phyloP scores from a whole-genome alignment of 1,140 invertebrate species.

The Hylyphantes graminicola region DNA sequence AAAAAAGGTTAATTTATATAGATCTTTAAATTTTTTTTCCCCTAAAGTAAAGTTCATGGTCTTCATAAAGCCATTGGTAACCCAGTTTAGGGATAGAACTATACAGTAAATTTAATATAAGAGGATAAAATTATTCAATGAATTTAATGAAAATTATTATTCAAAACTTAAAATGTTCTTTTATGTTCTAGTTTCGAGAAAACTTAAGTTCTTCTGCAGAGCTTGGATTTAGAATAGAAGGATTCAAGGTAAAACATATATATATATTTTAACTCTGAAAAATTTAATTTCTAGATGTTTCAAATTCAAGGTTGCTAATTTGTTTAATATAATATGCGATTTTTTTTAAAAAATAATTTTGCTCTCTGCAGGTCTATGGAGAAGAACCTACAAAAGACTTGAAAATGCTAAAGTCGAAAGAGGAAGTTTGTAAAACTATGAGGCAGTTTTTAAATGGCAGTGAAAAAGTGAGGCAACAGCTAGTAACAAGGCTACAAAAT shows the following conservation, averaged over 20 bases:
- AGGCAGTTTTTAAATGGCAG: slow-evolving; percentile 79
- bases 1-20: too few relatives aligned
- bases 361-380: slow-evolving; percentile 65
- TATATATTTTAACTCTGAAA: neutral
- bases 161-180: neutral
- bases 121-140: neutral
- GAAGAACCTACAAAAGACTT: slow-evolving; percentile 71
- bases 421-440: slow-evolving; percentile 83
- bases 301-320: too few relatives aligned
- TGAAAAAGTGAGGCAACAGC: slow-evolving; percentile 75
- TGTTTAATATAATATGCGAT: too few relatives aligned
- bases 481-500: slow-evolving; percentile 80
- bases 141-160: slow-evolving; percentile 1
- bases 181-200: slow-evolving; percentile 78
- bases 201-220: slow-evolving; percentile 90
- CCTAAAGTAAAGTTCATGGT: too few relatives aligned
- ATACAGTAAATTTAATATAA: neutral
- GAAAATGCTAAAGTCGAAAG: slow-evolving; percentile 77
- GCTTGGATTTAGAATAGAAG: slow-evolving; percentile 96
- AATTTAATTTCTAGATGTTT: neutral
- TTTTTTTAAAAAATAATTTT: neutral
- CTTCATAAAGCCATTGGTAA: too few relatives aligned
- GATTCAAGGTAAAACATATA: slow-evolving; percentile 78
- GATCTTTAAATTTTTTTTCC: too few relatives aligned
- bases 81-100: too few relatives aligned